phyloP scores from a whole-genome alignment of 2,888 invertebrate species.

The Heliothis peltigera region DNA sequence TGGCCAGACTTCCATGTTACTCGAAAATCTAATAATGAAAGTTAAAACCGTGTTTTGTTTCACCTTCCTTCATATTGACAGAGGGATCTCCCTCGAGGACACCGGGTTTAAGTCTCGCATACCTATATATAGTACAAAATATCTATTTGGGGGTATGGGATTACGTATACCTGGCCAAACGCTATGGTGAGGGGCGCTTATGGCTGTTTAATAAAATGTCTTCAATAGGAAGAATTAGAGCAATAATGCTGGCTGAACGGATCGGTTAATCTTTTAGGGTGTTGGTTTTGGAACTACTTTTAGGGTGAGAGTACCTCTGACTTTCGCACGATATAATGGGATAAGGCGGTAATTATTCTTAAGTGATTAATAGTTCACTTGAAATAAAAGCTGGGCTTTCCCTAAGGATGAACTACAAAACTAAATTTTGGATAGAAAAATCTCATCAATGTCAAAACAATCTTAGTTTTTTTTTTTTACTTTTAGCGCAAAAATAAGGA shows the following conservation, averaged over 20 bases:
- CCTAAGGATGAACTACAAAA: too few species aligned
- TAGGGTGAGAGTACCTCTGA: too few species aligned
- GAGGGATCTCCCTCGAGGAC: constrained; percentile 67
- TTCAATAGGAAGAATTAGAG: constrained; percentile 33
- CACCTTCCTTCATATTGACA: constrained; percentile 65
- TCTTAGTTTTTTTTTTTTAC: too few species aligned
- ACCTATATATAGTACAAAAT: constrained; percentile 53
- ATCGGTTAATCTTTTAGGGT: not conserved
- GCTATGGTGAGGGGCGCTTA: constrained; percentile 42
- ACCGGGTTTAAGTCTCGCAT: constrained; percentile 61
- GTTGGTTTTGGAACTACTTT: not conserved
- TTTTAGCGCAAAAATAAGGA: too few species aligned
- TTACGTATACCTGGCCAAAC: constrained; percentile 55
- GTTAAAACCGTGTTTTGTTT: constrained; percentile 58
- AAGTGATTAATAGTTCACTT: too few species aligned
- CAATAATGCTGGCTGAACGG: constrained; percentile 5
- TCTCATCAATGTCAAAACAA: too few species aligned
- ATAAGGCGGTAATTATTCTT: too few species aligned
- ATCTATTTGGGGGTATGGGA: constrained; percentile 63
- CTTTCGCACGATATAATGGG: too few species aligned
- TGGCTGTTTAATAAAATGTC: constrained; percentile 56
- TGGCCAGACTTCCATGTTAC: not conserved
- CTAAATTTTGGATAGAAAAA: too few species aligned
- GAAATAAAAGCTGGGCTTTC: too few species aligned
- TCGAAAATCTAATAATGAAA: constrained; percentile 56